Evolutionary conservation across 2,113 vertebrate species (phyloP).

Genomic region (Nasalis larvatus): DNA sequence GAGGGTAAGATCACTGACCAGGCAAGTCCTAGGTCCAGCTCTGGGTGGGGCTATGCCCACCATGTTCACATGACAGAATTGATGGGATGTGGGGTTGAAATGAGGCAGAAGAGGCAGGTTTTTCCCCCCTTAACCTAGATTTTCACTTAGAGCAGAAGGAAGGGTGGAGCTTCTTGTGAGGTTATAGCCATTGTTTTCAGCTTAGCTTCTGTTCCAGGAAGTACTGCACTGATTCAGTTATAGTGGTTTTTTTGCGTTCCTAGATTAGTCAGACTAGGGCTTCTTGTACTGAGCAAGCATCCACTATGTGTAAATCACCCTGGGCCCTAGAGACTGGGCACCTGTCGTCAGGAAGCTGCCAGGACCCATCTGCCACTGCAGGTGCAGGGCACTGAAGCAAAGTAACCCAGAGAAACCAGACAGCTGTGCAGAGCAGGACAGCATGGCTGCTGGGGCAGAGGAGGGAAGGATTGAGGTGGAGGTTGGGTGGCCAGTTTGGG

Average conservation of each 20-base stretch:
- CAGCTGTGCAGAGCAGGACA: not conserved
- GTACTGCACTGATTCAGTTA: not conserved
- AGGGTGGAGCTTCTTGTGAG: not conserved
- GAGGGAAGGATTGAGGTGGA: not conserved
- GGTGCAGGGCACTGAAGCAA: not conserved
- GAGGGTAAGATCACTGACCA: not conserved
- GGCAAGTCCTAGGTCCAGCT: not conserved
- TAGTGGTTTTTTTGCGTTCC: conserved; percentile 9
- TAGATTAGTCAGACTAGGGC: not conserved
- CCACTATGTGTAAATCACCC: not conserved
- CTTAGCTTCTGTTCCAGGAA: conserved; percentile 47
- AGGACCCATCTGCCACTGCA: not conserved
- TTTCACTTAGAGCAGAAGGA: not conserved
- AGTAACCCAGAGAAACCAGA: not conserved
- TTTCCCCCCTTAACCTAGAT: not conserved
- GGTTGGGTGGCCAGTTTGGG: not conserved
- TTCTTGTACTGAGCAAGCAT: not conserved
- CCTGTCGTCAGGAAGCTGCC: not conserved
- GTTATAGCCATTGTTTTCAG: not conserved
- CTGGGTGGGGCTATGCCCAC: not conserved
- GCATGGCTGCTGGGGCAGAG: not conserved
- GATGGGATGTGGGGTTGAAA: not conserved
- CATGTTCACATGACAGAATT: not conserved
- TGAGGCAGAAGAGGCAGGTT: not conserved
- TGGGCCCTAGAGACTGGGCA: not conserved